Base-by-base conservation (phyloP, 2,888 invertebrate genomes). In the Synanthedon myopaeformis region DNA sequence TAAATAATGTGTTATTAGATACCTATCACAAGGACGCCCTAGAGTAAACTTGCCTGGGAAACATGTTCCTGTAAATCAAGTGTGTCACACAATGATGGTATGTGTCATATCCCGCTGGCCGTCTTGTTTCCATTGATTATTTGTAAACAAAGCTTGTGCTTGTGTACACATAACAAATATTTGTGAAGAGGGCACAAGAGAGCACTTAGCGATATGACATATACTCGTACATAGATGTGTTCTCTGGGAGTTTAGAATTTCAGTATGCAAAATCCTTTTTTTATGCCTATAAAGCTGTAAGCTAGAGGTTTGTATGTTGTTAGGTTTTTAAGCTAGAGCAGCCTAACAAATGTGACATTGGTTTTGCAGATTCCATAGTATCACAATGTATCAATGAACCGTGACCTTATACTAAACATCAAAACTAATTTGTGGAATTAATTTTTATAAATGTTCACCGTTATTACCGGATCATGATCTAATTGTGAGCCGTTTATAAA, bases 401-500 rank as follows among this genome's bases (percentile, higher is more conserved):
- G 35, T 35, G 8, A 35, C 35, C 8, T 8, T 35, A 10, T 35
- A 35, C 10, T 35, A 35, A 35, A 35, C 35, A 10, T 35, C 10
- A 5, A 5, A 35, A 35, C 35, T 35, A 35, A 35, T 8, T 35
- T 35, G 35, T 35, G 35, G 35, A 35, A 10, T 35, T 35, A 23
- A 54, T 55, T 63, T 61, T 66, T 66, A 65, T 63, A 59, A 57
- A 49, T 59, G 51, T 59, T 54, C 61, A 69, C 74, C 74, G 75
- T 76, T 77, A 76, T 61, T 62, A 58, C 60, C 61, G 62, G 61
- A 61, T 61, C 60, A 60, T 59, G 63, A 62, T 68, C 67, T 78
- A 76, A 80, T 80, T 78, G 74, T 75, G 70, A 72, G 73, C 71
- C 74, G 71, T 78, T 80, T 78, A 72, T 78, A 74, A 77, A 77